Evolutionary conservation across 2,888 invertebrate species (phyloP).

Genomic region (Mechanitis messenoides): DNA sequence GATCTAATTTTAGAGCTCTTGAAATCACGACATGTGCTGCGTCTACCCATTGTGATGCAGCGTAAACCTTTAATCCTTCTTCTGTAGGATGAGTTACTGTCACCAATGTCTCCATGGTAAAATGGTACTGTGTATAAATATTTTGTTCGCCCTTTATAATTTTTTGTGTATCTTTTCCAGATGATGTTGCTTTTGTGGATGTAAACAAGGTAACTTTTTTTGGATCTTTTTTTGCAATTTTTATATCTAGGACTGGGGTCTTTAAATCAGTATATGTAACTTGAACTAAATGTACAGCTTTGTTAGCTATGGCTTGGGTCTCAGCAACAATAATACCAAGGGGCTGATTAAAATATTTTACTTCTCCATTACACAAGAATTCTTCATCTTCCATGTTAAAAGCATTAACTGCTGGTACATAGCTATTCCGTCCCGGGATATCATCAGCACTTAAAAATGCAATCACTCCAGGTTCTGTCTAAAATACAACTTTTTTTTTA

Average conservation of each 20-base stretch:
- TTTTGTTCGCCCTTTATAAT: constrained; percentile 44
- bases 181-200: constrained; percentile 33
- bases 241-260: constrained; percentile 43
- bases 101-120: constrained; percentile 79
- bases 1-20: constrained; percentile 67
- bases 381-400: constrained; percentile 46
- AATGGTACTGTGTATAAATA: constrained; percentile 78
- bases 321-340: constrained; percentile 80
- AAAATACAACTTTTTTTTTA: constrained; percentile 22
- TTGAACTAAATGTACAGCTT: constrained; percentile 72
- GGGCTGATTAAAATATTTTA: constrained; percentile 79
- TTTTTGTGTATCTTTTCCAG: constrained; percentile 37
- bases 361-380: constrained; percentile 66
- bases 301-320: constrained; percentile 65
- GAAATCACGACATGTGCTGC: constrained; percentile 67
- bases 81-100: constrained; percentile 78
- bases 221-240: constrained; percentile 37
- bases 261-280: constrained; percentile 64
- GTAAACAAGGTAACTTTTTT: constrained; percentile 33
- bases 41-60: constrained; percentile 76
- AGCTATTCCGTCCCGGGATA: constrained; percentile 80
- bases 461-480: constrained; percentile 79
- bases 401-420: constrained; percentile 41
- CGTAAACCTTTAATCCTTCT: constrained; percentile 78
- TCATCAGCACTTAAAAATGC: constrained; percentile 80